Percentiles rank a stretch among this genome's conserved stretches.
phyloP scores from a whole-genome alignment of 1,140 invertebrate species.

The Marisa cornuarietis region DNA sequence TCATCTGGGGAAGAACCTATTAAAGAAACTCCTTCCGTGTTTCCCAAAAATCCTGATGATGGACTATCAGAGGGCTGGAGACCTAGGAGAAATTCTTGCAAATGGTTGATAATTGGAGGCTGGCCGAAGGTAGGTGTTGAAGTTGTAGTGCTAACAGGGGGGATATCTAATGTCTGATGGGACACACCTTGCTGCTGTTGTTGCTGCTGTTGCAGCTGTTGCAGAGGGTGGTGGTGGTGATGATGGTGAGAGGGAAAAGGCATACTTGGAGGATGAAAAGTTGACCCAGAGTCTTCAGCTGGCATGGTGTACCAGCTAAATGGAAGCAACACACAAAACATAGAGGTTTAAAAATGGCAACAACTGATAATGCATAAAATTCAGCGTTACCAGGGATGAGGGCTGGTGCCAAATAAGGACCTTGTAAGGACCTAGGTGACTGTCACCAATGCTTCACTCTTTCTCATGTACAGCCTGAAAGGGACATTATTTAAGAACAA shows the following conservation, averaged over 20 bases:
- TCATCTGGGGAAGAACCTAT: no score
- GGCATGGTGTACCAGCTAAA: neutral
- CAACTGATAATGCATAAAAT: no score
- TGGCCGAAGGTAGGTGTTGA: neutral
- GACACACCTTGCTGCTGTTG: neutral
- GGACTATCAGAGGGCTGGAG: neutral
- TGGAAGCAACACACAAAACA: neutral
- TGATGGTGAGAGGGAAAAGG: neutral
- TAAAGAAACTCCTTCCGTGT: no score
- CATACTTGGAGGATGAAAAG: constrained; percentile 27
- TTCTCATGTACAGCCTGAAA: no score
- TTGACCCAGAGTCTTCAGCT: constrained; percentile 24
- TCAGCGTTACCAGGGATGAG: no score
- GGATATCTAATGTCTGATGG: constrained; percentile 14
- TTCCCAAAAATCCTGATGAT: no score
- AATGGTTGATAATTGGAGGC: constrained; percentile 3
- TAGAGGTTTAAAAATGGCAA: no score
- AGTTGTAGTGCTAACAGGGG: neutral
- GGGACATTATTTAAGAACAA: no score
- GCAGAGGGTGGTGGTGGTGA: neutral
- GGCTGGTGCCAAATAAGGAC: no score
- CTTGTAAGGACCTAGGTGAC: no score
- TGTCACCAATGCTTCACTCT: no score
- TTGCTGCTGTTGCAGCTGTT: constrained; percentile 8
- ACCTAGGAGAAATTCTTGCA: constrained; percentile 21